These are phyloP conservation scores for Trisateles emortualis DNA, from an alignment of 2,888 invertebrate genomes.

Conservation along the genomic window DNA sequence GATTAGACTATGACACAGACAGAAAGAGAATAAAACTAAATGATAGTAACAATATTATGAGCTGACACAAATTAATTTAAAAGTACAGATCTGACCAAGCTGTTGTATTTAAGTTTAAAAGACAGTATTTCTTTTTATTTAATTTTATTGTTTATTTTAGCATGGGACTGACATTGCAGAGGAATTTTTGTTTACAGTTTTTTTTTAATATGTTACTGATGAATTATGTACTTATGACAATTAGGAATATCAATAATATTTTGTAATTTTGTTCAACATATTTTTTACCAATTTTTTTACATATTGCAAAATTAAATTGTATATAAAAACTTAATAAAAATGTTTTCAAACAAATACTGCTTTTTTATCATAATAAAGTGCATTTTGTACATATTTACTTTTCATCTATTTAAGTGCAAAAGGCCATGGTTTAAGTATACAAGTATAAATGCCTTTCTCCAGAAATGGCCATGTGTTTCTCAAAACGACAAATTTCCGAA, in stretches of 20 bases:
- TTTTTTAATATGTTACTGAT: background rate
- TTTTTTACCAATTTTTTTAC: slow-evolving; percentile 7
- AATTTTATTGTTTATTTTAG: slow-evolving; percentile 17
- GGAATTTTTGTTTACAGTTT: slow-evolving; percentile 4
- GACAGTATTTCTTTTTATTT: slow-evolving; percentile 25
- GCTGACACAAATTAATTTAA: slow-evolving; percentile 19
- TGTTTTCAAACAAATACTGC: slow-evolving; percentile 30
- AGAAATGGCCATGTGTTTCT: too few relatives aligned
- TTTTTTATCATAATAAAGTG: too few relatives aligned
- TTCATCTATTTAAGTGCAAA: too few relatives aligned
- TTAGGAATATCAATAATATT: background rate
- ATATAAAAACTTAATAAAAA: slow-evolving; percentile 23
- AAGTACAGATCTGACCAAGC: slow-evolving; percentile 43
- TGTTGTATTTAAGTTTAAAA: slow-evolving; percentile 40
- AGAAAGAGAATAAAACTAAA: slow-evolving; percentile 66
- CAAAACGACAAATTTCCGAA: too few relatives aligned
- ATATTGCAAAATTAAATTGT: slow-evolving; percentile 16
- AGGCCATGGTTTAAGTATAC: too few relatives aligned
- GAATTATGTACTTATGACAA: background rate
- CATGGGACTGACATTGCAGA: slow-evolving; percentile 29
- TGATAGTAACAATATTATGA: slow-evolving; percentile 38
- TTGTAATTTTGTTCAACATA: slow-evolving; percentile 1
- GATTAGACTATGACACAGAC: slow-evolving; percentile 58
- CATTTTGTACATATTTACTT: too few relatives aligned
- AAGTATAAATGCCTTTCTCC: too few relatives aligned